Evolutionary conservation across 2,113 vertebrate genomes (phyloP).

Genomic region (Cygnus buccinator): DNA sequence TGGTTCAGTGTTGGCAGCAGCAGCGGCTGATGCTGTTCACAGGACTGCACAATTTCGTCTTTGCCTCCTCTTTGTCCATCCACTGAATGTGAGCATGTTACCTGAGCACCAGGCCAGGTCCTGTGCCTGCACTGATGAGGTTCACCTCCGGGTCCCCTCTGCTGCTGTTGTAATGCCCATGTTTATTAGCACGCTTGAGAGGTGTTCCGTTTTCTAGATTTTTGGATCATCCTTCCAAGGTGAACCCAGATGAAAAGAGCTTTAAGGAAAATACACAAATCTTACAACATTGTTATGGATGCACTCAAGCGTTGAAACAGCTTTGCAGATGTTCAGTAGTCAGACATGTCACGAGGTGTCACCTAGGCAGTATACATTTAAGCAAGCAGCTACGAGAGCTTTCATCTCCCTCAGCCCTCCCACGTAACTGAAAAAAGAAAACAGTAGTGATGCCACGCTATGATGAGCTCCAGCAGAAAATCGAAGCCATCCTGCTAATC

Average conservation of each 20-base stretch:
- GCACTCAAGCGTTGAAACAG: not conserved
- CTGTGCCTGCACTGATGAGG: not conserved
- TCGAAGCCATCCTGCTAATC: not conserved
- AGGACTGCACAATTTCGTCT: not conserved
- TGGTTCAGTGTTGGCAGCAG: not conserved
- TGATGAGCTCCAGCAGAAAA: not conserved
- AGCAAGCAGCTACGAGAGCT: not conserved
- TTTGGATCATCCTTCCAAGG: not conserved
- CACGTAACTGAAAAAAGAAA: not conserved
- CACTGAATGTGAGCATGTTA: fast-evolving
- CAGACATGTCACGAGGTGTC: not conserved
- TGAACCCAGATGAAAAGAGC: not conserved
- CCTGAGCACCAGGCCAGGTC: too few relatives aligned
- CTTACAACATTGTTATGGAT: not conserved
- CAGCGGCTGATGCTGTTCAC: not conserved
- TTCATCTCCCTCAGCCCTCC: not conserved
- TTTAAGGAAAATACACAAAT: not conserved
- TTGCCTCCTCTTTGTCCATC: not conserved
- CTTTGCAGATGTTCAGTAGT: not conserved
- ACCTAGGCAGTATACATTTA: not conserved
- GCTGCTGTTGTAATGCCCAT: not conserved
- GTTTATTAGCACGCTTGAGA: not conserved
- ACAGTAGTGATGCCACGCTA: not conserved
- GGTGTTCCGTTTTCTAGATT: not conserved
- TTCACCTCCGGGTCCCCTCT: not conserved